phyloP scores from a whole-genome alignment of 1,140 invertebrate genomes.

The Drosophila willistoni region DNA sequence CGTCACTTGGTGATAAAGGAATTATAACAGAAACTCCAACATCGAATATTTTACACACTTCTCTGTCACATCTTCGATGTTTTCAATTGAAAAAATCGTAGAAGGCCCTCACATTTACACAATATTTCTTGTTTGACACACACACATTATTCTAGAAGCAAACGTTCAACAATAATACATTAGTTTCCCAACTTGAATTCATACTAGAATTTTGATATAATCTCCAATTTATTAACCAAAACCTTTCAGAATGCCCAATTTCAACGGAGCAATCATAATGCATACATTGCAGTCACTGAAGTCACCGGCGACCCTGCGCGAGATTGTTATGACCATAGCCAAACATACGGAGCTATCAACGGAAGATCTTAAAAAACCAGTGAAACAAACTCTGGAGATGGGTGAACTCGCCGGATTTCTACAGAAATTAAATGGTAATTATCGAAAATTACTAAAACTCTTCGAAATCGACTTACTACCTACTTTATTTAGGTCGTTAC shows the following conservation, averaged over 20 bases:
- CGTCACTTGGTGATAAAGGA: no score
- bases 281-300: constrained; percentile 55
- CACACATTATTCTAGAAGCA: neutral
- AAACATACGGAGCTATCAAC: constrained; percentile 49
- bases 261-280: constrained; percentile 67
- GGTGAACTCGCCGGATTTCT: constrained; percentile 52
- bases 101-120: neutral
- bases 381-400: constrained; percentile 60
- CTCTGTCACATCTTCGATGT: no score
- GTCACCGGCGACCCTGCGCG: constrained; percentile 54
- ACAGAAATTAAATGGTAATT: constrained; percentile 58
- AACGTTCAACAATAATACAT: neutral
- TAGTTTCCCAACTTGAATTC: constrained; percentile 10
- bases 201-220: no score
- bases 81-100: neutral
- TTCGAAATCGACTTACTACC: neutral
- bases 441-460: neutral
- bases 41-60: no score
- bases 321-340: constrained; percentile 55
- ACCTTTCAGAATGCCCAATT: constrained; percentile 48
- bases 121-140: no score
- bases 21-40: no score
- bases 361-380: constrained; percentile 48
- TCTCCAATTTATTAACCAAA: neutral
- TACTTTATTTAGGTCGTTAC: constrained; percentile 36